phyloP scores from a whole-genome alignment of 2,113 vertebrate genomes.

The Piprites chloris region DNA sequence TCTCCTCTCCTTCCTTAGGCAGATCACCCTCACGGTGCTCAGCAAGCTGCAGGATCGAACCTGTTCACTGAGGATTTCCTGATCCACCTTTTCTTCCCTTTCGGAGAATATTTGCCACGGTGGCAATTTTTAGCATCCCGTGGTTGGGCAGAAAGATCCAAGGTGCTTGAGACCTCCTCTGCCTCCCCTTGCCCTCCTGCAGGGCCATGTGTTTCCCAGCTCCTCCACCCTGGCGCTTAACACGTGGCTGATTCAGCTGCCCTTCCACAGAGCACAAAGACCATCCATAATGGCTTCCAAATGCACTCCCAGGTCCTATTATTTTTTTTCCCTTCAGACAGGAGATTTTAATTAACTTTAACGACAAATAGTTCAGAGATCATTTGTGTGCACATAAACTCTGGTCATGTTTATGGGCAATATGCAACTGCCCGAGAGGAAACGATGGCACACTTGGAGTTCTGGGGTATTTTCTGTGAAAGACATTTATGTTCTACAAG shows the following conservation, averaged over 20 bases:
- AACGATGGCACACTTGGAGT: neutral
- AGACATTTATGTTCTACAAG: neutral
- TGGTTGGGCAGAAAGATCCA: neutral
- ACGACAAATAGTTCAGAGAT: neutral
- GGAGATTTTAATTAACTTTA: conserved; percentile 1
- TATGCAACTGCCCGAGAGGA: neutral
- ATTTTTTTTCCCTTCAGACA: neutral
- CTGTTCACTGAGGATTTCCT: neutral
- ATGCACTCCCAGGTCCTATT: neutral
- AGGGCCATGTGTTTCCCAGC: neutral
- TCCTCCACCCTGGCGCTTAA: rapidly evolving
- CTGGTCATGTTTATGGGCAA: neutral
- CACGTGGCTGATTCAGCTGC: neutral
- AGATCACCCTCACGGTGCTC: neutral
- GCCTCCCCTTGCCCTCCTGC: neutral
- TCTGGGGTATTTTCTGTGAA: neutral
- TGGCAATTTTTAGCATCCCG: rapidly evolving
- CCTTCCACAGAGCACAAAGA: neutral
- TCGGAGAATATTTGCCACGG: neutral
- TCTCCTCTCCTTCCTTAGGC: neutral
- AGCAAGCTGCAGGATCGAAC: neutral
- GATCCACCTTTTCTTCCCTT: neutral
- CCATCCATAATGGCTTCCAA: neutral
- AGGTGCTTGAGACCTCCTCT: neutral
- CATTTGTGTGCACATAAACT: neutral